These are phyloP conservation scores for Aeoliscus strigatus DNA, from an alignment of 2,797 vertebrate species.

Conservation along the genomic window DNA sequence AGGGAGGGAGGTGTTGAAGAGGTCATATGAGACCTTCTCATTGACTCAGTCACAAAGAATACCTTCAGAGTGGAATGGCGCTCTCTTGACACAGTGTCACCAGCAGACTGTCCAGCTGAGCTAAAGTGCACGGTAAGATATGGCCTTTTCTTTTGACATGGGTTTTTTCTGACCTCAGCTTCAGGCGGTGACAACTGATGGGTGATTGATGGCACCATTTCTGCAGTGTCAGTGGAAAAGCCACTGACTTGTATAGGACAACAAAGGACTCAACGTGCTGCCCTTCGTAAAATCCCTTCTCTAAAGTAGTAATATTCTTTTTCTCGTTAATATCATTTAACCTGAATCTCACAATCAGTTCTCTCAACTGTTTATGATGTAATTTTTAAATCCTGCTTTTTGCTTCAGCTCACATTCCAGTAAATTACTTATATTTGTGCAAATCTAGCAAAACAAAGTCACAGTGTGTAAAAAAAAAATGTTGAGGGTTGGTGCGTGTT, in stretches of 20 bases:
- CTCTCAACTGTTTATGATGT: no score
- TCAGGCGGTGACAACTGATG: constrained; percentile 72
- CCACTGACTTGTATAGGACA: constrained; percentile 35
- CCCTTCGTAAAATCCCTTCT: no score
- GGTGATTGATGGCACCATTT: constrained; percentile 74
- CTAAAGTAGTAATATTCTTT: no score
- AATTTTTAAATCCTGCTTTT: no score
- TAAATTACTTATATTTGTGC: no score
- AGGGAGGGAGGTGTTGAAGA: constrained; percentile 51
- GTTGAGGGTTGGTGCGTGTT: constrained; percentile 43
- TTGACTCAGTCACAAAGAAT: constrained; percentile 61
- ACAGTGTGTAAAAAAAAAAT: constrained; percentile 35
- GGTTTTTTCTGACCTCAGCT: constrained; percentile 71
- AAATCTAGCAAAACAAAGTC: constrained; percentile 6
- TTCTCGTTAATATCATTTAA: no score
- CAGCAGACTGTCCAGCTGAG: constrained; percentile 65
- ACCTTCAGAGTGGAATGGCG: constrained; percentile 53
- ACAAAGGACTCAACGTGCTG: constrained; percentile 35
- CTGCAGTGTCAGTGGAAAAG: constrained; percentile 59
- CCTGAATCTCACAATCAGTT: no score
- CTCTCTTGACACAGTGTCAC: constrained; percentile 70
- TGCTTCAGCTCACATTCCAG: no score
- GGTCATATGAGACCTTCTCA: constrained; percentile 64
- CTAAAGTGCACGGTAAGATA: constrained; percentile 64
- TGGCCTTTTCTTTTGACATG: constrained; percentile 73